phyloP scores from a whole-genome alignment of 2,113 vertebrate species.

The Cyanistes caeruleus region DNA sequence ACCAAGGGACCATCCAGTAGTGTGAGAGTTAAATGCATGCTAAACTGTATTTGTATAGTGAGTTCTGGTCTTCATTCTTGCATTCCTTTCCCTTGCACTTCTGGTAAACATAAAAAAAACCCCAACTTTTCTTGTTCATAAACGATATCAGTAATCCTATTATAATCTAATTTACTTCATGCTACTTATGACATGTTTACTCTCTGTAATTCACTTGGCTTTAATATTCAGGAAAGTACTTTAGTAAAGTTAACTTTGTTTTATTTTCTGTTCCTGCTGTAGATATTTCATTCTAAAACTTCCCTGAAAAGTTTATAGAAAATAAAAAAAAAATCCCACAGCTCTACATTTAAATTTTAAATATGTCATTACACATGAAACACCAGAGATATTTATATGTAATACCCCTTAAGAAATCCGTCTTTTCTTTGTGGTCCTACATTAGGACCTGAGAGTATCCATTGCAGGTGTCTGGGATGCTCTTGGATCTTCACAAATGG shows the following conservation, averaged over 20 bases:
- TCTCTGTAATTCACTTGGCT: conserved; percentile 40
- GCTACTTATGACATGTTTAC: conserved; percentile 37
- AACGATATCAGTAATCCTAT: conserved; percentile 2
- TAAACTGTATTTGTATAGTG: neutral
- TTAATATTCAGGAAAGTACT: neutral
- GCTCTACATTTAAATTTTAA: neutral
- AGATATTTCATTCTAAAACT: neutral
- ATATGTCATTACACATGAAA: neutral
- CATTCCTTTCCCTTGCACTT: neutral
- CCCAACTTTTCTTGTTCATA: neutral
- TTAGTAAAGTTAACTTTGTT: neutral
- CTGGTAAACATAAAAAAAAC: conserved; percentile 15
- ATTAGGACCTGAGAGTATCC: neutral
- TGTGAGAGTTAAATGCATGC: neutral
- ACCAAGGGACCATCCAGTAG: neutral
- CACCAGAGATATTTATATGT: neutral
- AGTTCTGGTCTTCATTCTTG: neutral
- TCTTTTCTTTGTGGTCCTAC: neutral
- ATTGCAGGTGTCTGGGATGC: neutral
- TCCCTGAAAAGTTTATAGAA: neutral
- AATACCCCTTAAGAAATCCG: neutral
- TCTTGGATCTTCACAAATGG: neutral
- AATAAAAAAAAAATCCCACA: neutral
- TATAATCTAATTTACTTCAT: conserved; percentile 31
- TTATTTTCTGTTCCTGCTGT: neutral